phyloP scores from a whole-genome alignment of 2,113 vertebrate genomes.

The Dryoscopus gambensis region DNA sequence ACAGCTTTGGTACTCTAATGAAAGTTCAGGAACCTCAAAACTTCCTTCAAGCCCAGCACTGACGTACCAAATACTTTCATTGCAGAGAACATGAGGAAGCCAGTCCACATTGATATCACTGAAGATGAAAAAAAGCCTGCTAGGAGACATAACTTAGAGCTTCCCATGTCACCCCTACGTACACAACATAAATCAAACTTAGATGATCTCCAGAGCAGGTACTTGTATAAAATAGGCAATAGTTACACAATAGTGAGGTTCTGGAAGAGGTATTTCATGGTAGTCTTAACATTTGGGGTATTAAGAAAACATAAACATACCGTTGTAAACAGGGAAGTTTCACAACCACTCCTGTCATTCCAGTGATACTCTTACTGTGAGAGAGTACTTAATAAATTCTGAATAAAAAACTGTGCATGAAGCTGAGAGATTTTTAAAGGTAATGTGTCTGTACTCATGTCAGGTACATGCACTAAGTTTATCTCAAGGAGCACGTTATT shows the following conservation, averaged over 20 bases:
- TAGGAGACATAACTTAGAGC: constrained; percentile 69
- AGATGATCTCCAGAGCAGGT: constrained; percentile 76
- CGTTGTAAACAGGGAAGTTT: not conserved
- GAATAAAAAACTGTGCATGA: not conserved
- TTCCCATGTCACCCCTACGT: constrained; percentile 80
- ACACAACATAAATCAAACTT: constrained; percentile 71
- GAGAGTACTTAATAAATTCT: not conserved
- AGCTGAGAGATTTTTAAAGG: not conserved
- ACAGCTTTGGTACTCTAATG: not conserved
- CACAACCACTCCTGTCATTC: not conserved
- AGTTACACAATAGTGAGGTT: not conserved
- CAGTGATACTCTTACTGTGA: not conserved
- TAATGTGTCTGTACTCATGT: not conserved
- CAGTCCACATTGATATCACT: constrained; percentile 68
- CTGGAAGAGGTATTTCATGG: not conserved
- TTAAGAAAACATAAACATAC: not conserved
- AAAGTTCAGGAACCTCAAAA: not conserved
- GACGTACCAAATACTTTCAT: not conserved
- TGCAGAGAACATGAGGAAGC: constrained; percentile 69
- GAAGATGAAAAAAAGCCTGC: constrained; percentile 47
- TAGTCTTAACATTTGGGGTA: not conserved
- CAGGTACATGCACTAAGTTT: not conserved
- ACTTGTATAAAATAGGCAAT: not conserved
- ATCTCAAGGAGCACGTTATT: not conserved
- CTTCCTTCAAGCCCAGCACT: not conserved